A percentile compares a stretch with the other conserved stretches of the same genome.
Conservation (phyloP, 2,888 invertebrate species). For the Apotomis turbidana region DNA sequence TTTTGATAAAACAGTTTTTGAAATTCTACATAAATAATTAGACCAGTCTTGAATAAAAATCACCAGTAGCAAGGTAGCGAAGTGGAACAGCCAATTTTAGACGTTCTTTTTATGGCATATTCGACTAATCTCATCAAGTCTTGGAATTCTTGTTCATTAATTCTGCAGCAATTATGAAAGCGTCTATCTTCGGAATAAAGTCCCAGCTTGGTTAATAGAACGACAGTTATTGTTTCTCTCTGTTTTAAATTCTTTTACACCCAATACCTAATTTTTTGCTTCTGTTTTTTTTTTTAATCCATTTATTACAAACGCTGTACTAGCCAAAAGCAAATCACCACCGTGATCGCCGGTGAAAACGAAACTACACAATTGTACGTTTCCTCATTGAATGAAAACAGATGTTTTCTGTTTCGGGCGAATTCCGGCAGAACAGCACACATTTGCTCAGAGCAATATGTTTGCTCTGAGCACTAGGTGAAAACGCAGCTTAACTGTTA, state of each 20-base stretch:
- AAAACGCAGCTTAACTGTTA: too few relatives aligned
- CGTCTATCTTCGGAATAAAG: not conserved
- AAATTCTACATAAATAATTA: too few relatives aligned
- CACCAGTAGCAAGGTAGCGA: too few relatives aligned
- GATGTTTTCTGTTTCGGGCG: too few relatives aligned
- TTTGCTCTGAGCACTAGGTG: too few relatives aligned
- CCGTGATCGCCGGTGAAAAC: not conserved
- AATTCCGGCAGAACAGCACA: too few relatives aligned
- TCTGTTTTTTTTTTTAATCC: not conserved
- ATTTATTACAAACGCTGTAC: not conserved
- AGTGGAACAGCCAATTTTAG: not conserved
- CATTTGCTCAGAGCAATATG: too few relatives aligned
- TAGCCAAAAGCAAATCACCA: conserved; percentile 1
- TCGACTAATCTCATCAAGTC: conserved; percentile 3
- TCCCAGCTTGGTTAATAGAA: conserved; percentile 6
- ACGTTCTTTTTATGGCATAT: conserved; percentile 4
- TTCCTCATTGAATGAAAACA: too few relatives aligned
- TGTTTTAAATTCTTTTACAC: not conserved
- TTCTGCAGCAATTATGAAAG: conserved; percentile 9
- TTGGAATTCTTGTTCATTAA: not conserved
- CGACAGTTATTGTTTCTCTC: not conserved
- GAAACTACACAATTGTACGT: too few relatives aligned
- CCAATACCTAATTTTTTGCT: not conserved
- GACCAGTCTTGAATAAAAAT: too few relatives aligned
- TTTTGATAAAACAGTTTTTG: too few relatives aligned